Evolutionary conservation across 2,113 vertebrate genomes (phyloP).

Genomic region (Grus americana): DNA sequence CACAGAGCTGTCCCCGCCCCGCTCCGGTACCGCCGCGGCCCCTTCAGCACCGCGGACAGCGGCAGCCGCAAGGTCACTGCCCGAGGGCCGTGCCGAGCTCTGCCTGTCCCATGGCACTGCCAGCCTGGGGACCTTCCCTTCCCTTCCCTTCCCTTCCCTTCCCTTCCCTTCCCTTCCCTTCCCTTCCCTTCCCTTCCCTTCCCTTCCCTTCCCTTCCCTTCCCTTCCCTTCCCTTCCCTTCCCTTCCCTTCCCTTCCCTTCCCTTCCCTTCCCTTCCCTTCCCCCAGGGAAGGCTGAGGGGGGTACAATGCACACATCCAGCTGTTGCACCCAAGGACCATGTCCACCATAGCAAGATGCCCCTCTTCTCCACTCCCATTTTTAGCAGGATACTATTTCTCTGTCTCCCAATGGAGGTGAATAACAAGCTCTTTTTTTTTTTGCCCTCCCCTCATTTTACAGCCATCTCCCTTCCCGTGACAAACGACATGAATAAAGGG

Average conservation of each 20-base stretch:
- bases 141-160: neutral
- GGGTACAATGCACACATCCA: neutral
- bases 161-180: neutral
- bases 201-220: too few species aligned
- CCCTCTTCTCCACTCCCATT: neutral
- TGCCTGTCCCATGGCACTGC: neutral
- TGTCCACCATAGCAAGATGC: neutral
- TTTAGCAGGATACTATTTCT: neutral
- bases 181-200: too few species aligned
- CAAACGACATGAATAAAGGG: constrained; percentile 70
- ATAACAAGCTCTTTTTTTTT: neutral
- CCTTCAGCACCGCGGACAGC: constrained; percentile 66
- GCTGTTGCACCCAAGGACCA: neutral
- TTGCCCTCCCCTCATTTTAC: neutral
- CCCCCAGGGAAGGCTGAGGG: neutral
- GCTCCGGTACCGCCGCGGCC: rapidly evolving
- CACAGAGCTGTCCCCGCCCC: neutral
- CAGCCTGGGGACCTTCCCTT: too few species aligned
- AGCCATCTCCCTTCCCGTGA: constrained; percentile 77
- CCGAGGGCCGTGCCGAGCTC: neutral
- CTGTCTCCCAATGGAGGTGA: neutral
- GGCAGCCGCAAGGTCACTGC: constrained; percentile 32
- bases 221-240: too few species aligned
- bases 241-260: neutral
- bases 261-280: neutral